Evolutionary conservation across 2,113 vertebrate species (phyloP).

Genomic region (Porphyrio hochstetteri): DNA sequence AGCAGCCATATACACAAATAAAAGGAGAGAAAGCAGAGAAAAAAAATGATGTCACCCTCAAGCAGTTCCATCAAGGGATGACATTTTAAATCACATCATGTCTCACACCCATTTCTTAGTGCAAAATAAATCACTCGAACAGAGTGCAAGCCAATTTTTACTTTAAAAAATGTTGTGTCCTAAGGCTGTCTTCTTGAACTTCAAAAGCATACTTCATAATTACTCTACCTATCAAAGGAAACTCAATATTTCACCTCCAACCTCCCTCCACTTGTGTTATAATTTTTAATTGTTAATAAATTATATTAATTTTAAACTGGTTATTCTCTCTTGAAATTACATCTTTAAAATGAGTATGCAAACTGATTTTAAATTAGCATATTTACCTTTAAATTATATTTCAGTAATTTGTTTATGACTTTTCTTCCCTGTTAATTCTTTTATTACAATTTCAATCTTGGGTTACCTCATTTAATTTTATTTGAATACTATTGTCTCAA

Average conservation of each 20-base stretch:
- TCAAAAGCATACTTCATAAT: slow-evolving; percentile 89
- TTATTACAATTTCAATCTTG: slow-evolving; percentile 15
- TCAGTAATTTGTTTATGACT: slow-evolving; percentile 42
- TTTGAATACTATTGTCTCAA: slow-evolving; percentile 12
- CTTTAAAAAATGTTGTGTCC: slow-evolving; percentile 87
- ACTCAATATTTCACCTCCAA: slow-evolving; percentile 86
- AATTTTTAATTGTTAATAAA: slow-evolving; percentile 89
- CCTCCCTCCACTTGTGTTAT: slow-evolving; percentile 81
- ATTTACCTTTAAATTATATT: slow-evolving; percentile 53
- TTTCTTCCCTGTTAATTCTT: slow-evolving; percentile 24
- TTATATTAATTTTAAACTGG: slow-evolving; percentile 76
- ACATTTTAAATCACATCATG: slow-evolving; percentile 97
- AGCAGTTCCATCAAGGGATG: slow-evolving; percentile 85
- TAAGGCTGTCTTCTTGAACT: slow-evolving; percentile 92
- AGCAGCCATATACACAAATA: slow-evolving; percentile 52
- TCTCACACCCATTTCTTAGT: slow-evolving; percentile 87
- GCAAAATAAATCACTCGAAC: slow-evolving; percentile 94
- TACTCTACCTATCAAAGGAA: slow-evolving; percentile 91
- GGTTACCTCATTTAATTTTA: slow-evolving; percentile 2
- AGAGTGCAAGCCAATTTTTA: slow-evolving; percentile 87
- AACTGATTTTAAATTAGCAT: slow-evolving; percentile 63
- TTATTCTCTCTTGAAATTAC: slow-evolving; percentile 74
- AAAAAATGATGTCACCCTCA: slow-evolving; percentile 75
- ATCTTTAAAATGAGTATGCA: slow-evolving; percentile 52
- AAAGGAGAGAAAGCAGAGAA: slow-evolving; percentile 26